These are phyloP conservation scores for Aldabrachelys gigantea DNA, from an alignment of 2,113 vertebrate species.

Conservation along the genomic window DNA sequence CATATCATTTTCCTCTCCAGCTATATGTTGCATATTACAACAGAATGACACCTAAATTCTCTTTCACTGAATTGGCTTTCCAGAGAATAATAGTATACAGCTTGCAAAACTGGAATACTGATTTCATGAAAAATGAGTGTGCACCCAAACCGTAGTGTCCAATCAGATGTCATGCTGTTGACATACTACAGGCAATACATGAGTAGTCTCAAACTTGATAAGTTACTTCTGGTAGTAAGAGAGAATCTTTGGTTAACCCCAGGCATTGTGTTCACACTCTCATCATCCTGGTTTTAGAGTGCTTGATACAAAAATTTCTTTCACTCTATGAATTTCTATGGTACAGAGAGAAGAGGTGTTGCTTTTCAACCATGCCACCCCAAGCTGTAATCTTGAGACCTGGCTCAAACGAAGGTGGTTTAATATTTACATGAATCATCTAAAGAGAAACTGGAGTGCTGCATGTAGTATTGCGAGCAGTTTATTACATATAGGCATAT, in stretches of 20 bases:
- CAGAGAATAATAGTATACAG: background rate
- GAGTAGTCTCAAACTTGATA: background rate
- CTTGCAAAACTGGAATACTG: background rate
- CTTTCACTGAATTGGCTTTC: background rate
- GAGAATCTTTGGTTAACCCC: background rate
- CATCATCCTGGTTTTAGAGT: background rate
- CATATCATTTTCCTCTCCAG: background rate
- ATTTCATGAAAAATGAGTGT: accelerated
- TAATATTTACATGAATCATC: background rate
- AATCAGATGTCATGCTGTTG: too few species aligned
- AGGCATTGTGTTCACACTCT: background rate
- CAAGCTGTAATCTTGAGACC: background rate
- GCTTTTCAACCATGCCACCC: accelerated
- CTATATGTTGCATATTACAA: background rate
- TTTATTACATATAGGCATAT: accelerated
- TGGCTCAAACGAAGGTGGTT: background rate
- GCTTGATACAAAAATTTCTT: accelerated
- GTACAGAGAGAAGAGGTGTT: background rate
- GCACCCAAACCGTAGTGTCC: background rate
- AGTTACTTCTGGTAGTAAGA: background rate
- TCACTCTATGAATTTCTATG: background rate
- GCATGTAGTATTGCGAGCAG: background rate
- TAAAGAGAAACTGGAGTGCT: background rate
- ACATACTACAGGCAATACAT: background rate
- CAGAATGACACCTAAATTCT: background rate